A percentile compares a stretch with the other conserved stretches of the same genome.
These are phyloP conservation scores for Sisor rabdophorus DNA, from an alignment of 2,113 vertebrate genomes.

Conservation along the genomic window DNA sequence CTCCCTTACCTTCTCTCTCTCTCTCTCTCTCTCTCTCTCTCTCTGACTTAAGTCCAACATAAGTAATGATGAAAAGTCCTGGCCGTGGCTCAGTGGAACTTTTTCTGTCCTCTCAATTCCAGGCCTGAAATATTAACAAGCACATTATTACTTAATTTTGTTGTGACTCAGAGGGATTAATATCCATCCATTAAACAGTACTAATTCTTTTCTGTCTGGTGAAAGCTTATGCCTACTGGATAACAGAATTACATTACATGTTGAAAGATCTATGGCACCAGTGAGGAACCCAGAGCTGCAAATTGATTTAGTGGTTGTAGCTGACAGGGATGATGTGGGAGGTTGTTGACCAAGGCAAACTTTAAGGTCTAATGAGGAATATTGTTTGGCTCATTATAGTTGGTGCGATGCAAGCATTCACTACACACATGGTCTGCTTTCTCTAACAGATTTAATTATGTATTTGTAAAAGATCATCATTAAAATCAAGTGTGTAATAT, in stretches of 20 bases:
- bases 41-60: conserved; percentile 8
- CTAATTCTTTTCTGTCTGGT: conserved; percentile 62
- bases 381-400: conserved; percentile 48
- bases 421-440: conserved; percentile 1
- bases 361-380: conserved; percentile 56
- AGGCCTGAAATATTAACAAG: conserved; percentile 71
- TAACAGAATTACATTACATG: conserved; percentile 63
- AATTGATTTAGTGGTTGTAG: conserved; percentile 64
- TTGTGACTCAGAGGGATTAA: conserved; percentile 73
- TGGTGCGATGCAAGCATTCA: conserved; percentile 31
- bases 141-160: conserved; percentile 70
- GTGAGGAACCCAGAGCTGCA: conserved; percentile 51
- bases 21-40: conserved; percentile 13
- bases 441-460: conserved; percentile 31
- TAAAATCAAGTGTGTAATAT: background rate
- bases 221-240: conserved; percentile 49
- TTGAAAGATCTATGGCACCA: conserved; percentile 62
- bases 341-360: conserved; percentile 51
- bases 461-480: conserved; percentile 4
- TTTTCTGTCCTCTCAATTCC: conserved; percentile 53
- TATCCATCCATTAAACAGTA: conserved; percentile 66
- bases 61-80: conserved; percentile 36
- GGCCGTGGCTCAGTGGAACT: conserved; percentile 48
- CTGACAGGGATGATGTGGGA: conserved; percentile 54
- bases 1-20: background rate